These are phyloP conservation scores for Chaenogobius annularis DNA, from an alignment of 2,113 vertebrate genomes.

Conservation along the genomic window DNA sequence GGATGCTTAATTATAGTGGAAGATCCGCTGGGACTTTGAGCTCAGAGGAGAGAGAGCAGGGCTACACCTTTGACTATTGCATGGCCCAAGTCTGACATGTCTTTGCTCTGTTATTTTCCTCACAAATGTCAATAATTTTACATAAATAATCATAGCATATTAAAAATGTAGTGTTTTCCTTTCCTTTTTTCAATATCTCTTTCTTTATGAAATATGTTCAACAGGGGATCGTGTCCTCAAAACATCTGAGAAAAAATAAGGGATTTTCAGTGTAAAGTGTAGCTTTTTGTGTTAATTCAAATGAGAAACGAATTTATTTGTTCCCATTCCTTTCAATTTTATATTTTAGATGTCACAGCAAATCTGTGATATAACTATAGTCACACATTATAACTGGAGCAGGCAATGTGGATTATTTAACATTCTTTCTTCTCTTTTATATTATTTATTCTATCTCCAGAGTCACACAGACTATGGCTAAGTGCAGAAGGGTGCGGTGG, in stretches of 20 bases:
- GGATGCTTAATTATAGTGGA: constrained; percentile 46
- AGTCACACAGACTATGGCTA: constrained; percentile 2
- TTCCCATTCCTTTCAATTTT: too few species aligned
- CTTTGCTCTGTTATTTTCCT: neutral
- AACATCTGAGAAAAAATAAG: neutral
- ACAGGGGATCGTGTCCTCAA: too few species aligned
- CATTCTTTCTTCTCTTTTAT: neutral
- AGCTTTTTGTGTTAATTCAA: too few species aligned
- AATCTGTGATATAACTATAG: too few species aligned
- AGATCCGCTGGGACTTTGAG: constrained; percentile 35
- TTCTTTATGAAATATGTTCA: neutral
- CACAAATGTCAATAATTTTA: neutral
- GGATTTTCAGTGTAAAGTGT: neutral
- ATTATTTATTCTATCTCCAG: neutral
- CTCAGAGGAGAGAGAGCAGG: neutral
- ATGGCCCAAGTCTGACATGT: neutral
- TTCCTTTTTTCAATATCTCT: neutral
- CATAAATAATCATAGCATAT: neutral
- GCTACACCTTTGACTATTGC: neutral
- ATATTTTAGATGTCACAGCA: too few species aligned
- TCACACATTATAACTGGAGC: too few species aligned
- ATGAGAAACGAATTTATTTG: too few species aligned
- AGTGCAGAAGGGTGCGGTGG: constrained; percentile 21
- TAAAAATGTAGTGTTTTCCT: neutral
- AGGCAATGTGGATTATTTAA: too few species aligned